phyloP scores from a whole-genome alignment of 2,113 vertebrate species.

The Chamaetylas fuelleborni region DNA sequence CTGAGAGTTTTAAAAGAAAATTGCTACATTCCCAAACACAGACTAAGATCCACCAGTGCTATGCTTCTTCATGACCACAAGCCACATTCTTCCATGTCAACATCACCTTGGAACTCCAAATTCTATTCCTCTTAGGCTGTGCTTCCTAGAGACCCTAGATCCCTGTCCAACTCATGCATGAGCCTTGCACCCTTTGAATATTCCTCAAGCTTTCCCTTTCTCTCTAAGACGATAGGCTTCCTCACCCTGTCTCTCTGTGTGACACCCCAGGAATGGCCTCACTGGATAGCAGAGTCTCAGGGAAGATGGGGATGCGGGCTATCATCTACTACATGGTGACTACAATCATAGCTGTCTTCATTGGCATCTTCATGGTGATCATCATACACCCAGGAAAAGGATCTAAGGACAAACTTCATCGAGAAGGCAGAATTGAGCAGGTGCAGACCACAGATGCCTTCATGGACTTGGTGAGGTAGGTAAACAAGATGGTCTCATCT shows the following conservation, averaged over 20 bases:
- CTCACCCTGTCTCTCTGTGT: background rate
- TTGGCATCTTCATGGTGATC: constrained; percentile 90
- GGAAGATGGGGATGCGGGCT: constrained; percentile 90
- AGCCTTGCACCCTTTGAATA: background rate
- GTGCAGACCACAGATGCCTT: constrained; percentile 91
- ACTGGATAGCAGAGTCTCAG: constrained; percentile 90
- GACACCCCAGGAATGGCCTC: constrained; percentile 87
- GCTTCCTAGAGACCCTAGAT: background rate
- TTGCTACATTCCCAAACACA: background rate
- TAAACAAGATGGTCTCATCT: background rate
- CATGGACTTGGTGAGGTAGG: constrained; percentile 93
- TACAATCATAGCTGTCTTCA: constrained; percentile 92
- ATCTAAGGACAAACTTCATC: constrained; percentile 81
- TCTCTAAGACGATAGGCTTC: background rate
- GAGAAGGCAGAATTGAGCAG: constrained; percentile 81
- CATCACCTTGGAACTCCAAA: background rate
- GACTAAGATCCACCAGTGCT: background rate
- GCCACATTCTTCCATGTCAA: background rate
- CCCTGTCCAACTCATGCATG: background rate
- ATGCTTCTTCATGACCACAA: background rate
- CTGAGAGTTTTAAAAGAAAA: background rate
- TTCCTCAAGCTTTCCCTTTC: background rate
- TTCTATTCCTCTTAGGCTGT: background rate
- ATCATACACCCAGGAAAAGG: constrained; percentile 92
- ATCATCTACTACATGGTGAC: constrained; percentile 94